Percentiles rank a stretch among this genome's conserved stretches.
Conservation (phyloP, 2,113 vertebrate genomes). For the Erythrocercus mccallii region DNA sequence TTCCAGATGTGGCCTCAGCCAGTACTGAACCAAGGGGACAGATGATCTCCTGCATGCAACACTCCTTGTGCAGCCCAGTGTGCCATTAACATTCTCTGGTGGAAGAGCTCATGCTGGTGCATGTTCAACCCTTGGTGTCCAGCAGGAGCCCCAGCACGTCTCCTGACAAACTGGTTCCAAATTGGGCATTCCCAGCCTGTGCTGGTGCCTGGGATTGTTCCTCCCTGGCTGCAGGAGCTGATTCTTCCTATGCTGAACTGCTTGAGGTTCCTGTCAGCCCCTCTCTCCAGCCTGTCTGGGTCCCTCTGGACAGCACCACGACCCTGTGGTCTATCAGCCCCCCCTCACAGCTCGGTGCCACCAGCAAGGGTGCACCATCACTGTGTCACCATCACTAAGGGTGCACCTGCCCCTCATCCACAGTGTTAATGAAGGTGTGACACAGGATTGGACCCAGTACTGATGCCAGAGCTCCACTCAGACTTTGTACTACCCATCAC, state of each 20-base stretch:
- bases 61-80: neutral
- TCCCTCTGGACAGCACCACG: neutral
- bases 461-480: neutral
- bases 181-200: neutral
- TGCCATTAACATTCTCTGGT: neutral
- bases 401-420: neutral
- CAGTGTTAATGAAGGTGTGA: neutral
- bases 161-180: neutral
- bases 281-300: neutral
- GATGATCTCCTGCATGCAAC: neutral
- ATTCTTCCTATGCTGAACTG: neutral
- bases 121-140: neutral
- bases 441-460: fast-evolving
- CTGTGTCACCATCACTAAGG: neutral
- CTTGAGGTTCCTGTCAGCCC: neutral
- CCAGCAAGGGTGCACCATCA: neutral
- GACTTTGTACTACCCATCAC: neutral
- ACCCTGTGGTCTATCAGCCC: too few species aligned
- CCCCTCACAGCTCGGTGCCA: too few species aligned
- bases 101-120: neutral
- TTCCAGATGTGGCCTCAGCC: neutral
- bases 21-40: neutral
- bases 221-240: neutral
- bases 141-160: neutral
- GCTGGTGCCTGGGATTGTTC: neutral